Evolutionary conservation across 64 coral and sea anemone species (phyloP).

Genomic region (Catalaphyllia jardinei): DNA sequence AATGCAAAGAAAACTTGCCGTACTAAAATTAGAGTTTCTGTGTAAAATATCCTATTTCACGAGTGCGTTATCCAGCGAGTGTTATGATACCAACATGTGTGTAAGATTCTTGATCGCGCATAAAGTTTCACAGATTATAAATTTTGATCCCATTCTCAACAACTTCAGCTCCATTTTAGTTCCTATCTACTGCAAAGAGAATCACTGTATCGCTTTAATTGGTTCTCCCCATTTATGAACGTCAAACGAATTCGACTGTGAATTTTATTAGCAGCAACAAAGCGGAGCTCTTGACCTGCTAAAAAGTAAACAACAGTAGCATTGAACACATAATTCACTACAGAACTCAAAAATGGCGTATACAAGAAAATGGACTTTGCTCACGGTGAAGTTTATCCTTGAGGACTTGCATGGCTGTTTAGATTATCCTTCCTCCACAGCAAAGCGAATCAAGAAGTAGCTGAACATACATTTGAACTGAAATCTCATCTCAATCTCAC

Average conservation of each 20-base stretch:
- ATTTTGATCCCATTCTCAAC: neutral
- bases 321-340: neutral
- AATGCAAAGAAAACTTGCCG: neutral
- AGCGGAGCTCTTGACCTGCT: neutral
- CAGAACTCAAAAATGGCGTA: neutral
- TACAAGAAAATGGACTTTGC: neutral
- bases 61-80: too few relatives aligned
- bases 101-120: too few relatives aligned
- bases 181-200: neutral
- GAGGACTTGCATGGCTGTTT: constrained; percentile 14
- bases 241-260: neutral
- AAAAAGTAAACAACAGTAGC: constrained; percentile 20
- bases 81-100: too few relatives aligned
- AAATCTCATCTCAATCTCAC: neutral
- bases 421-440: neutral
- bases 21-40: neutral
- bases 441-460: neutral
- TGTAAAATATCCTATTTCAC: too few relatives aligned
- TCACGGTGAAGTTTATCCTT: constrained; percentile 53
- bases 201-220: neutral
- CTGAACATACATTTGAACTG: neutral
- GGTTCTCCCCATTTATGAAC: neutral
- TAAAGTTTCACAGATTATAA: too few relatives aligned
- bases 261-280: neutral
- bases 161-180: neutral